Base-by-base conservation (phyloP, 2,113 vertebrate species). In the Catharus bicknelli region DNA sequence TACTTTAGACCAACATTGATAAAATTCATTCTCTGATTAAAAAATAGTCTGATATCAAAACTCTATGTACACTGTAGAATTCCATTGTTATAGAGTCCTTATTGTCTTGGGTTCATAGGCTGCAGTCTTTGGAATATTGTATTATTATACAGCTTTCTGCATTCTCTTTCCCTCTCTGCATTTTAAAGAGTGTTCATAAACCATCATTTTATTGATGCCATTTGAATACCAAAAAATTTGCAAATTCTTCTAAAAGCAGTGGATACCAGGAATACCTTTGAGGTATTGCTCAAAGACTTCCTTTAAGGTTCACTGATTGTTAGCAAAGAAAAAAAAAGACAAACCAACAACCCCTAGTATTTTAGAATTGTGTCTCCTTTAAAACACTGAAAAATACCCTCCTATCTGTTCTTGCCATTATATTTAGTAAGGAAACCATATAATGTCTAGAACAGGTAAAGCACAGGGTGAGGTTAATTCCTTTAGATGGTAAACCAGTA, bases 11-110 rank as follows among this genome's bases (percentile, higher is more conserved):
- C 87, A 94, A 94, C 85, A 85, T 3, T 90, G 95, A 94, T 96
- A 90, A 95, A 95, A 92, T 89, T 91, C 72, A 78, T 93, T 91
- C 91, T 90, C 67, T 91, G 91, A 95, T 96, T 96, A 95, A 94
- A 95, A 94, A 91, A 90, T 84, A 61, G 64, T 92, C 51, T 92
- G 93, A 90, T 93, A 88, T 83, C 72, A 88, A 93, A 92, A 90
- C 72, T 82, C 74, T 85, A 26, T 80, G 63, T 96, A 87, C 82
- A 88, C 30, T 83, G 84, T 77, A 83, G 82, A 48, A 36, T 96
- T 83, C 47, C 87, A 77, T 85, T 96, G 91, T 95, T 93, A 90
- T 40, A 93, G 72, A 92, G 58, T 82, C 50, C 50, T 90, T 92
- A 73, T 89, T 94, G 74, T 94, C 91, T 83, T 86, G 67, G 55